These are phyloP conservation scores for Porites evermanni DNA, from an alignment of 92 coral and sea anemone genomes.

Conservation along the genomic window DNA sequence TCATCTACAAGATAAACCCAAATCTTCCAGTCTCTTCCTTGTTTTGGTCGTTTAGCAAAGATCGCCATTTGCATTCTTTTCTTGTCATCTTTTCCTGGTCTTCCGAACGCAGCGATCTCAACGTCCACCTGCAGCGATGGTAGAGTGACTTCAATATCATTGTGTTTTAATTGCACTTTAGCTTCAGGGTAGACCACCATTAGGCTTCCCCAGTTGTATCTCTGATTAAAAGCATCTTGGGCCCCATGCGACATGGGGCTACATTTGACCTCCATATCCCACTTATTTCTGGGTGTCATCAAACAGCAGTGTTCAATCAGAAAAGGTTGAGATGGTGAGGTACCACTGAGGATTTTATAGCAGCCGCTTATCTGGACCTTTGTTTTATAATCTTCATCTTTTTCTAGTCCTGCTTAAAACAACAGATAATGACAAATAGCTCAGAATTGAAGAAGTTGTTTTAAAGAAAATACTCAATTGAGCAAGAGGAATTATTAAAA, in stretches of 20 bases:
- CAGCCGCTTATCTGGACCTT: neutral
- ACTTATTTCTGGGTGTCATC: conserved; percentile 10
- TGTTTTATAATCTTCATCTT: neutral
- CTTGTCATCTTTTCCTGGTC: conserved; percentile 5
- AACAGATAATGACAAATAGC: too few relatives aligned
- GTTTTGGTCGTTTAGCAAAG: conserved; percentile 7
- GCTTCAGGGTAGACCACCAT: conserved; percentile 26
- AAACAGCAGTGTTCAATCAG: conserved; percentile 31
- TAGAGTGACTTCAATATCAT: conserved; percentile 12
- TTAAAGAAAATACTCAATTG: too few relatives aligned
- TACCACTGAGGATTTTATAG: neutral
- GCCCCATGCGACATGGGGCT: neutral
- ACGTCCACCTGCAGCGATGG: neutral
- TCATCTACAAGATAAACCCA: conserved; percentile 34
- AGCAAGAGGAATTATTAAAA: too few relatives aligned
- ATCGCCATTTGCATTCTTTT: conserved; percentile 49
- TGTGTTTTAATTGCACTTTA: conserved; percentile 5
- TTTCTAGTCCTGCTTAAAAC: neutral
- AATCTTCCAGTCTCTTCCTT: conserved; percentile 18
- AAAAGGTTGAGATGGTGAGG: neutral
- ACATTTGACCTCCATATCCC: conserved; percentile 9
- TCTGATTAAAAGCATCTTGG: neutral
- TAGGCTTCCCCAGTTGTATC: neutral
- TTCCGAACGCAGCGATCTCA: conserved; percentile 39
- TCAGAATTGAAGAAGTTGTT: too few relatives aligned